A percentile compares a stretch with the other conserved stretches of the same genome.
phyloP scores from a whole-genome alignment of 2,888 invertebrate genomes.

The Aporophyla nigra region DNA sequence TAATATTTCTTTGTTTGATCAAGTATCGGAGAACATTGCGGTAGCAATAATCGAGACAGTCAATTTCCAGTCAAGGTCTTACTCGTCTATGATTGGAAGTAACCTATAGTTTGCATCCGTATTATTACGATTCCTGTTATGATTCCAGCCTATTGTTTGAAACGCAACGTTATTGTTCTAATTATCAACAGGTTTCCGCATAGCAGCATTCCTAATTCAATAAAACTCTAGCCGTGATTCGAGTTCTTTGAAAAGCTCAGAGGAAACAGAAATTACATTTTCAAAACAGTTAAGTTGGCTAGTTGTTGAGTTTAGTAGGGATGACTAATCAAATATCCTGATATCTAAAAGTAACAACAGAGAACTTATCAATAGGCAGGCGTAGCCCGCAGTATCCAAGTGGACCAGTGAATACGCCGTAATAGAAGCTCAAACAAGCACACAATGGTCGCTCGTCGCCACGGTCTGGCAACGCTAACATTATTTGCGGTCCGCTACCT shows the following conservation, averaged over 20 bases:
- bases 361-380: conserved; percentile 48
- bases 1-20: conserved; percentile 35
- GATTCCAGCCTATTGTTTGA: conserved; percentile 9
- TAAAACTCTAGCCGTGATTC: neutral
- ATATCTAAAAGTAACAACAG: conserved; percentile 7
- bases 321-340: conserved; percentile 1
- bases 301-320: neutral
- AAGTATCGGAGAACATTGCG: conserved; percentile 9
- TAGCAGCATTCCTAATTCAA: neutral
- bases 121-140: conserved; percentile 7
- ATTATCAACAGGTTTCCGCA: conserved; percentile 11
- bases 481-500: conserved; percentile 87
- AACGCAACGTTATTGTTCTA: conserved; percentile 5
- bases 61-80: conserved; percentile 25
- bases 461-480: conserved; percentile 85
- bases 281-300: neutral
- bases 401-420: conserved; percentile 66
- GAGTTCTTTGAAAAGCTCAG: neutral
- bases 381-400: conserved; percentile 50
- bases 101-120: conserved; percentile 3
- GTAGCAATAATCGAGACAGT: conserved; percentile 10
- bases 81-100: neutral
- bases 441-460: conserved; percentile 77
- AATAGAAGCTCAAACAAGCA: conserved; percentile 71
- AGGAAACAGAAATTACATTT: neutral